A percentile compares a stretch with the other conserved stretches of the same genome.
phyloP scores from a whole-genome alignment of 2,888 invertebrate species.

The Hermaeophaga mercurialis region DNA sequence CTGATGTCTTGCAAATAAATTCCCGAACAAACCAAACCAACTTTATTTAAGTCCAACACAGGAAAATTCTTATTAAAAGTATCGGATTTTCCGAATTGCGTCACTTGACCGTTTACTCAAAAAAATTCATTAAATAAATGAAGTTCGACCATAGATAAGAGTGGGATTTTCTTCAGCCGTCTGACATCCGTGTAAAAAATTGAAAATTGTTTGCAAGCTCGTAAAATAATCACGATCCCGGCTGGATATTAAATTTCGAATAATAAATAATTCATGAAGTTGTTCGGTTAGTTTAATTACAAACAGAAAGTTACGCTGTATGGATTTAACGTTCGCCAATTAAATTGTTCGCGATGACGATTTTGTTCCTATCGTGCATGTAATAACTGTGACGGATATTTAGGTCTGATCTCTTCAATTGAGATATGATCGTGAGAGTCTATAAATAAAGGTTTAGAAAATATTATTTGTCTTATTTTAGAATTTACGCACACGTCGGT shows the following conservation, averaged over 20 bases:
- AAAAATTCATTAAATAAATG: not conserved
- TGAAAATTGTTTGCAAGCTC: constrained; percentile 5
- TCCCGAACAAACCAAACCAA: too few relatives aligned
- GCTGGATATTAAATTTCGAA: constrained; percentile 11
- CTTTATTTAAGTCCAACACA: too few relatives aligned
- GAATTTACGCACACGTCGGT: too few relatives aligned
- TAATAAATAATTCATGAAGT: constrained; percentile 11
- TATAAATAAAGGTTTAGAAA: too few relatives aligned
- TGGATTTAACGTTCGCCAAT: constrained; percentile 1
- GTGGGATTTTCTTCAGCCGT: not conserved
- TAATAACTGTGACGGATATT: not conserved
- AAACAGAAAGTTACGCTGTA: constrained; percentile 4
- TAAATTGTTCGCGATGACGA: not conserved
- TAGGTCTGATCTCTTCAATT: too few relatives aligned
- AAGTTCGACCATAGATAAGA: not conserved
- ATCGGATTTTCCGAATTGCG: too few relatives aligned
- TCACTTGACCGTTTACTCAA: too few relatives aligned
- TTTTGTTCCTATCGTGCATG: not conserved
- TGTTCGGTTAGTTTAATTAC: constrained; percentile 4
- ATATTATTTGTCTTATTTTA: too few relatives aligned
- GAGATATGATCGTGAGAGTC: too few relatives aligned
- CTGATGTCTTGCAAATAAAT: too few relatives aligned
- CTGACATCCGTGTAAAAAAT: not conserved
- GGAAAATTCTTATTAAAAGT: too few relatives aligned
- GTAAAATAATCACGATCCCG: constrained; percentile 4